These are phyloP conservation scores for Brachyistius frenatus DNA, from an alignment of 2,113 vertebrate species.

Conservation along the genomic window DNA sequence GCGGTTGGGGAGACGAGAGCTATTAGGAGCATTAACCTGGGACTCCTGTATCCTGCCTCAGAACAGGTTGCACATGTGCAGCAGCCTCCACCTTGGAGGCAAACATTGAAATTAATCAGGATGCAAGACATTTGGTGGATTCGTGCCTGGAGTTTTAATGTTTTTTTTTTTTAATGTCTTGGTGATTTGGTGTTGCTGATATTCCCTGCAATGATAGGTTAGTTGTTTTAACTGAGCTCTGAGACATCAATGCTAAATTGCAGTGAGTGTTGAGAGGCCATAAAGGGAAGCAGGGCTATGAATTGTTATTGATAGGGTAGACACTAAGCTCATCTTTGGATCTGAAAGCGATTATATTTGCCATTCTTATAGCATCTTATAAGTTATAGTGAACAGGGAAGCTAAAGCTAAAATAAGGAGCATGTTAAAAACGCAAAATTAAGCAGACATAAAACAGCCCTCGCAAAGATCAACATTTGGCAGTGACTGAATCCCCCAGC, in stretches of 20 bases:
- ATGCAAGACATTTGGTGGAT: constrained; percentile 52
- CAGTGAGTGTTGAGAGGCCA: constrained; percentile 31
- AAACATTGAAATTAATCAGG: constrained; percentile 50
- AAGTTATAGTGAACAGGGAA: not conserved
- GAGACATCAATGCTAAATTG: constrained; percentile 52
- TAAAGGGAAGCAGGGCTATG: constrained; percentile 34
- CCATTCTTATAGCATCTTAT: not conserved
- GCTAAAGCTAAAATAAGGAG: not conserved
- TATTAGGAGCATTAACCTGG: constrained; percentile 67
- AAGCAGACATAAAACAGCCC: constrained; percentile 16
- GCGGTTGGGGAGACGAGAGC: constrained; percentile 30
- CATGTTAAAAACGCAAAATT: constrained; percentile 1
- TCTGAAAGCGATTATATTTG: constrained; percentile 13
- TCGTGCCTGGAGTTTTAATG: constrained; percentile 46
- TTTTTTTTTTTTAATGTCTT: constrained; percentile 42
- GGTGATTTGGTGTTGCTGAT: constrained; percentile 44
- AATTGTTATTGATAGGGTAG: not conserved
- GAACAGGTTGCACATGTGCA: constrained; percentile 67
- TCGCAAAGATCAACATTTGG: constrained; percentile 37
- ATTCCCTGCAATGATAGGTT: constrained; percentile 31
- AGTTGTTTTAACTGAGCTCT: constrained; percentile 40
- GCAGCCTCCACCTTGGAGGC: constrained; percentile 48
- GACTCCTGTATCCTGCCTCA: constrained; percentile 49
- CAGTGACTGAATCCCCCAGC: constrained; percentile 1
- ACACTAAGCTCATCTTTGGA: constrained; percentile 4